Conservation (phyloP, 2,888 invertebrate species). For the Boloria euphrosyne region DNA sequence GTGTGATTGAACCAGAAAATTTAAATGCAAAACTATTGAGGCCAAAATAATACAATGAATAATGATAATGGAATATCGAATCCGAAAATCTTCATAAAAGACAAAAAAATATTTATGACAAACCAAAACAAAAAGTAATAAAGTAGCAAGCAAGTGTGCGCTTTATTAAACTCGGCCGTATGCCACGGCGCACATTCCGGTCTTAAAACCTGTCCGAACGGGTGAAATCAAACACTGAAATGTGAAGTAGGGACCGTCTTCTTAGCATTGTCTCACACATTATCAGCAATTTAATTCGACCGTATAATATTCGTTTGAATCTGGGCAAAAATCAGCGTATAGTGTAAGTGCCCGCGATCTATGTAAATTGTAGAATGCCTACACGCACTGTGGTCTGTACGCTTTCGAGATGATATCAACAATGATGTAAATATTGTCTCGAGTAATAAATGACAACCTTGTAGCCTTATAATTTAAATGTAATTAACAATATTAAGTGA, state of each 20-base stretch:
- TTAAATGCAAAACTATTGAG: too few species aligned
- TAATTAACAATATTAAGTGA: background rate
- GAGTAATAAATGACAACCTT: slow-evolving; percentile 59
- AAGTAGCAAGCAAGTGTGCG: slow-evolving; percentile 76
- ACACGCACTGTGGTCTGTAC: slow-evolving; percentile 67
- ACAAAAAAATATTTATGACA: slow-evolving; percentile 71
- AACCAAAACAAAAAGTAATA: slow-evolving; percentile 68
- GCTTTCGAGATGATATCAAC: slow-evolving; percentile 72
- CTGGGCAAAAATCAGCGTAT: slow-evolving; percentile 62
- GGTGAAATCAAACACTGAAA: slow-evolving; percentile 63
- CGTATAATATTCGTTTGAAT: slow-evolving; percentile 69
- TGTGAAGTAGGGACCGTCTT: slow-evolving; percentile 56
- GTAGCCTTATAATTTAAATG: slow-evolving; percentile 46
- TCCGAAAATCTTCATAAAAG: too few species aligned
- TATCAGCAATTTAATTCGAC: slow-evolving; percentile 64
- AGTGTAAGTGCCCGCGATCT: slow-evolving; percentile 68
- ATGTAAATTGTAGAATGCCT: slow-evolving; percentile 66
- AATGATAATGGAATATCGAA: too few species aligned
- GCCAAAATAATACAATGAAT: too few species aligned
- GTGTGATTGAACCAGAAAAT: too few species aligned
- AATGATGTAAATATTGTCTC: slow-evolving; percentile 51
- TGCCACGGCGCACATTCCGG: slow-evolving; percentile 60
- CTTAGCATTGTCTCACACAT: slow-evolving; percentile 55
- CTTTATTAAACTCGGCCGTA: slow-evolving; percentile 74
- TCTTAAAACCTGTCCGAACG: slow-evolving; percentile 63